Evolutionary conservation across 2,797 vertebrate genomes (phyloP).

Genomic region (Oophaga sylvatica): DNA sequence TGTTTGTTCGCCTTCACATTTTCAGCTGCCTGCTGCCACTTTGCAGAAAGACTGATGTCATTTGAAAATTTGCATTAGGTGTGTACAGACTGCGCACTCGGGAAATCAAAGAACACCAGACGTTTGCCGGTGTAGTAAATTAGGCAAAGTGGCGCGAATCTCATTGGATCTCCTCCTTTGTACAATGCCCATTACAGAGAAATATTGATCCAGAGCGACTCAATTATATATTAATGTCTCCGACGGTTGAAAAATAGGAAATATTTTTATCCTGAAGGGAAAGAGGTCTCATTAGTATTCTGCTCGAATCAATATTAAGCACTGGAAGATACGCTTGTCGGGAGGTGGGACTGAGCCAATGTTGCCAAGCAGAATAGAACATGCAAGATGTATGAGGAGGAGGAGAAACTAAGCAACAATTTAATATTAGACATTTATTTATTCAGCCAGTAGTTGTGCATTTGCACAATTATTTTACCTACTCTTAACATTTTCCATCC

Average conservation of each 20-base stretch:
- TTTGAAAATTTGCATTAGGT: slow-evolving; percentile 65
- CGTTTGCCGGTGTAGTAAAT: slow-evolving; percentile 58
- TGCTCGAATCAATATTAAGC: slow-evolving; percentile 41
- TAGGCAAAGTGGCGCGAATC: slow-evolving; percentile 52
- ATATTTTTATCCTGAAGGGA: slow-evolving; percentile 17
- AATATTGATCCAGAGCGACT: slow-evolving; percentile 46
- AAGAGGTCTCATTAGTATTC: slow-evolving; percentile 30
- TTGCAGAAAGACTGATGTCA: slow-evolving; percentile 66
- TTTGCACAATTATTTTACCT: neutral
- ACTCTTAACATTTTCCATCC: neutral
- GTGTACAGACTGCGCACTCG: slow-evolving; percentile 45
- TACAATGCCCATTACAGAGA: slow-evolving; percentile 9
- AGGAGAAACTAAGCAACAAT: neutral
- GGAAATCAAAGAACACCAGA: slow-evolving; percentile 59
- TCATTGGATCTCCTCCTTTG: slow-evolving; percentile 64
- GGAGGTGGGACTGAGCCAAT: slow-evolving; percentile 9
- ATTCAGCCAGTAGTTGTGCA: neutral
- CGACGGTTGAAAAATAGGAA: neutral
- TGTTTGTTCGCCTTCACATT: slow-evolving; percentile 67
- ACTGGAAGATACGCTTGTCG: neutral
- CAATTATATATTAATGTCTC: neutral
- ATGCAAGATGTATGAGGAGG: neutral
- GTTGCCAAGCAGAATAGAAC: slow-evolving; percentile 19
- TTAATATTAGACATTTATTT: slow-evolving; percentile 4
- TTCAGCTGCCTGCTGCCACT: slow-evolving; percentile 70